Conservation (phyloP, 2,797 vertebrate genomes). For the Aeoliscus strigatus region DNA sequence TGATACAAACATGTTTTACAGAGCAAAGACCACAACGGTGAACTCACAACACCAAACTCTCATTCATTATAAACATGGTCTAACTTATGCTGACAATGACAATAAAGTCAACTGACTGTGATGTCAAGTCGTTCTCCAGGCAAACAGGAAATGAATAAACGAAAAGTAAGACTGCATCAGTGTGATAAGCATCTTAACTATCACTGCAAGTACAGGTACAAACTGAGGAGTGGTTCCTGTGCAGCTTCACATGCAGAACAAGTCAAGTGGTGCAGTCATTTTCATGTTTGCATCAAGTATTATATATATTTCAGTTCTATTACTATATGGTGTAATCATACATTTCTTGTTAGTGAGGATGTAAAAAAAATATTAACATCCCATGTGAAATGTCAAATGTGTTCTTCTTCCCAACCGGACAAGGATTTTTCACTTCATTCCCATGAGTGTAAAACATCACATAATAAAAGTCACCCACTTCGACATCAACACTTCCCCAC, state of each 20-base stretch:
- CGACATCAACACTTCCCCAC: conserved; percentile 38
- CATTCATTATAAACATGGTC: too few species aligned
- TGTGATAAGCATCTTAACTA: conserved; percentile 3
- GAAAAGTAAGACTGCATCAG: conserved; percentile 26
- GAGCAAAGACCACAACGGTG: too few species aligned
- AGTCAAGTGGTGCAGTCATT: conserved; percentile 37
- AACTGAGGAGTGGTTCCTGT: conserved; percentile 2
- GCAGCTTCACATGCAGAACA: background rate
- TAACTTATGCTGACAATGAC: too few species aligned
- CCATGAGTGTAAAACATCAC: background rate
- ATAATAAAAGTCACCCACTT: background rate
- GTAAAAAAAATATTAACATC: too few species aligned
- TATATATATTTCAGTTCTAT: too few species aligned
- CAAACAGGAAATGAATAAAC: conserved; percentile 45
- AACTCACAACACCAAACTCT: too few species aligned
- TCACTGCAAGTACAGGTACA: background rate
- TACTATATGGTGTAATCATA: too few species aligned
- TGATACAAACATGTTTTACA: too few species aligned
- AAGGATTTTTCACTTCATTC: background rate
- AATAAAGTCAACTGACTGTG: conserved; percentile 8
- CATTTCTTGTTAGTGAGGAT: too few species aligned
- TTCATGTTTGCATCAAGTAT: too few species aligned
- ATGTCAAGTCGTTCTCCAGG: conserved; percentile 13
- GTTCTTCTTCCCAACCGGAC: too few species aligned
- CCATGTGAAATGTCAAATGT: too few species aligned